These are phyloP conservation scores for Pseudococcus jackbeardsleyi DNA, from an alignment of 2,888 invertebrate species.

Conservation along the genomic window DNA sequence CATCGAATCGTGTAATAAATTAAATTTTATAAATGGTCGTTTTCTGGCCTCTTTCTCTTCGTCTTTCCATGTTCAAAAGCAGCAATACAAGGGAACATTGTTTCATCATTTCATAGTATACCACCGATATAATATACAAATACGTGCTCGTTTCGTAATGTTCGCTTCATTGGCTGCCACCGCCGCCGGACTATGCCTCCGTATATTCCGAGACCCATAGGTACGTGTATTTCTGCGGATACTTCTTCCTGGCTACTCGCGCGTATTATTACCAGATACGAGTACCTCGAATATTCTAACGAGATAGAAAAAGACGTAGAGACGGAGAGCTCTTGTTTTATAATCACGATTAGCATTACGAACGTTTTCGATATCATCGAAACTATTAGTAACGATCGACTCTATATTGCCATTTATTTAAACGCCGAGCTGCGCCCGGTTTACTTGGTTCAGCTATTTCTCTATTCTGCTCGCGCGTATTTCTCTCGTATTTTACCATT, in stretches of 20 bases:
- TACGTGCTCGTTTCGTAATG: constrained; percentile 24
- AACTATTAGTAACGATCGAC: constrained; percentile 32
- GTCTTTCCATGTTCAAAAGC: neutral
- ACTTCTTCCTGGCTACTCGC: constrained; percentile 19
- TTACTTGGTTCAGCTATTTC: neutral
- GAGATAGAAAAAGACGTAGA: neutral
- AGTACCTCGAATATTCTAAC: neutral
- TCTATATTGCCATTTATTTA: constrained; percentile 28
- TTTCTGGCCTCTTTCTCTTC: constrained; percentile 5
- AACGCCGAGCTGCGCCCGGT: neutral
- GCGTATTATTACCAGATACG: neutral
- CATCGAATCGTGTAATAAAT: constrained; percentile 16
- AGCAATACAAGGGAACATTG: neutral
- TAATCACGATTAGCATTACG: constrained; percentile 42
- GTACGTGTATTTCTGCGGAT: neutral
- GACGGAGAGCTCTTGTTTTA: neutral
- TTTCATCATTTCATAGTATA: constrained; percentile 14
- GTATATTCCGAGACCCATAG: neutral
- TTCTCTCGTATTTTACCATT: neutral
- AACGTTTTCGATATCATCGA: constrained; percentile 38
- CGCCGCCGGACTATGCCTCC: constrained; percentile 14
- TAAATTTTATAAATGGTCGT: constrained; percentile 28
- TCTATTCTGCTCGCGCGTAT: neutral
- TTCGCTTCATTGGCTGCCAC: constrained; percentile 14
- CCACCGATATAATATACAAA: neutral